Base-by-base conservation (phyloP, 2,888 invertebrate genomes). In the Liodrosophila aerea region DNA sequence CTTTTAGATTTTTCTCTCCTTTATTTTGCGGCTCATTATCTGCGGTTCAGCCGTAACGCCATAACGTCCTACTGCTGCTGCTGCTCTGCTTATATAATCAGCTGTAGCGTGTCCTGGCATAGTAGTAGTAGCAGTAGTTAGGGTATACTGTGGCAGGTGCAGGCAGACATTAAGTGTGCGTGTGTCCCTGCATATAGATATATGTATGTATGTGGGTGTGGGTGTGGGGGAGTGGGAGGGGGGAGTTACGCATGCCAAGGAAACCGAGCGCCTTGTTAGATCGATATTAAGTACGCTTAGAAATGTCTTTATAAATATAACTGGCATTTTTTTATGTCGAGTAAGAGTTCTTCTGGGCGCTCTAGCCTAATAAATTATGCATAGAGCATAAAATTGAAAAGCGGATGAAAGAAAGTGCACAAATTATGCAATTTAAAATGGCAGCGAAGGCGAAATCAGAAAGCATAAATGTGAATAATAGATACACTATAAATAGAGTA, bases 181-280 rank as follows among this genome's bases (percentile, higher is more conserved):
- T 33, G n/a, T n/a, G n/a, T n/a, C n/a, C n/a, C n/a, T n/a, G n/a
- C n/a, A n/a, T n/a, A n/a, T n/a, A n/a, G n/a, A n/a, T n/a, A n/a
- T n/a, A n/a, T n/a, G n/a, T n/a, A n/a, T n/a, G 41, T 33, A 15
- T 31, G 50, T 33, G 47, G 30, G 41, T n/a, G 4, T 15, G 12
- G 22, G 3, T 59, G 44, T 12, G 7, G 36, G 13, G 12, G 13
- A 7, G 13, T 13, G 36, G 7, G 16, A 34, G 33, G 8, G 0
- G n/a, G 37, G 18, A 9, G 37, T 45, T 36, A 58, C 58, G 70
- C 67, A 70, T 52, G 41, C 16, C 36, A 40, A 11, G 43, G 41
- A 33, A 54, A 29, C 30, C 31, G 22, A 36, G 18, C 27, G 12
- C 27, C 31, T 45, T 71, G 71, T 68, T 68, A 52, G 54, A 71